Conservation (phyloP, 2,113 vertebrate species). For the Clarias batrachus region DNA sequence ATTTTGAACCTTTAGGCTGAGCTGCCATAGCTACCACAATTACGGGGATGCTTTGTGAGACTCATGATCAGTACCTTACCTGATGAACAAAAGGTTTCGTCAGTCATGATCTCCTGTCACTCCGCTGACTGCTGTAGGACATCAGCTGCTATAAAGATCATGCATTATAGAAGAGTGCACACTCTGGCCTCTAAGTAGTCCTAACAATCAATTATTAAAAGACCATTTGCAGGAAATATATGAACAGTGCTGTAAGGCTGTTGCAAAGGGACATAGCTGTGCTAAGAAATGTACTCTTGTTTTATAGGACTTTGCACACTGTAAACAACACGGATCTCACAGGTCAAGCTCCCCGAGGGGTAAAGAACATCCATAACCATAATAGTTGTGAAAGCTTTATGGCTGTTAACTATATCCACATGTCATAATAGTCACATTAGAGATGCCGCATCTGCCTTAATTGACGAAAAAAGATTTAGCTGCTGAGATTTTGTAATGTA, state of each 20-base stretch:
- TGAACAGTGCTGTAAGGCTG: conserved; percentile 41
- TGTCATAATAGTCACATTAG: background rate
- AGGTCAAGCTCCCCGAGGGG: conserved; percentile 5
- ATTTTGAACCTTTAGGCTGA: background rate
- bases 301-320: conserved; percentile 27
- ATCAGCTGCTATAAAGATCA: conserved; percentile 65
- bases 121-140: conserved; percentile 54
- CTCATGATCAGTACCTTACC: background rate
- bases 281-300: conserved; percentile 22
- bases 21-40: background rate
- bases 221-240: conserved; percentile 59
- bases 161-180: conserved; percentile 70
- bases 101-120: conserved; percentile 44
- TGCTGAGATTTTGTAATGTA: conserved; percentile 5
- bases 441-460: conserved; percentile 3
- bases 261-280: background rate
- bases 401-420: conserved; percentile 14
- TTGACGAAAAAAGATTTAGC: background rate
- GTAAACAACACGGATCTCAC: conserved; percentile 38
- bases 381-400: conserved; percentile 28
- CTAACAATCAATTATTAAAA: conserved; percentile 66
- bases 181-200: conserved; percentile 66
- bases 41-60: background rate
- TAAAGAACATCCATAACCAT: background rate
- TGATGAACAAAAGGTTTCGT: conserved; percentile 12